phyloP scores from a whole-genome alignment of 2,888 invertebrate genomes.

The Acronicta psi region DNA sequence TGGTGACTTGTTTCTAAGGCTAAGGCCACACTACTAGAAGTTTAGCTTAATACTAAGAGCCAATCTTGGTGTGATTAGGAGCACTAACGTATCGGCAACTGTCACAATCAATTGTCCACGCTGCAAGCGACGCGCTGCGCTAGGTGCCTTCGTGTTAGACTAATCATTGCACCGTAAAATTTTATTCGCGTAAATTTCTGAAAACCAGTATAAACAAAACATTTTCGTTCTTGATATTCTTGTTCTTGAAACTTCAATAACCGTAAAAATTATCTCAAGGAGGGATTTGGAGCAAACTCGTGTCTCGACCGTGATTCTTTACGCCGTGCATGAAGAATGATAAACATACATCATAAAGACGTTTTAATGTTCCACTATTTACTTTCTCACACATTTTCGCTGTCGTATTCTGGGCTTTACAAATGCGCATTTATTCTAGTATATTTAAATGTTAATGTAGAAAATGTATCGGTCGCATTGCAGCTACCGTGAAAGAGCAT shows the following conservation, averaged over 20 bases:
- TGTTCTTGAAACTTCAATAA: conserved; percentile 2
- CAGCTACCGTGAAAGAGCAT: conserved; percentile 64
- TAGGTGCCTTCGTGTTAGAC: no score
- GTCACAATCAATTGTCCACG: no score
- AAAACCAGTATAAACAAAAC: no score
- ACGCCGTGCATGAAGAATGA: neutral
- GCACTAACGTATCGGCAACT: no score
- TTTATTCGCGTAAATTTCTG: no score
- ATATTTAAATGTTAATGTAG: neutral
- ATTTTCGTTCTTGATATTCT: neutral
- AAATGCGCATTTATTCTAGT: neutral
- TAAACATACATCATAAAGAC: neutral
- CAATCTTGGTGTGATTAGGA: no score
- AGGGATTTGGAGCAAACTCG: neutral
- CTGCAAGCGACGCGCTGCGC: no score
- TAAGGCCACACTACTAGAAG: no score
- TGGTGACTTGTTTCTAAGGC: conserved; percentile 8
- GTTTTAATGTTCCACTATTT: neutral
- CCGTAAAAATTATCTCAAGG: neutral
- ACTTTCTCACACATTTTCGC: neutral
- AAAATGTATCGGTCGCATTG: conserved; percentile 16
- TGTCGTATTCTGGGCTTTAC: conserved; percentile 1
- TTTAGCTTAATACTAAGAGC: no score
- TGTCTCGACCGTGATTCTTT: neutral
- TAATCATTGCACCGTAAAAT: no score